Evolutionary conservation across 2,797 vertebrate genomes (phyloP), one percentile per base, ranked within the genome.

Genomic region (Darevskia nairensis): DNA sequence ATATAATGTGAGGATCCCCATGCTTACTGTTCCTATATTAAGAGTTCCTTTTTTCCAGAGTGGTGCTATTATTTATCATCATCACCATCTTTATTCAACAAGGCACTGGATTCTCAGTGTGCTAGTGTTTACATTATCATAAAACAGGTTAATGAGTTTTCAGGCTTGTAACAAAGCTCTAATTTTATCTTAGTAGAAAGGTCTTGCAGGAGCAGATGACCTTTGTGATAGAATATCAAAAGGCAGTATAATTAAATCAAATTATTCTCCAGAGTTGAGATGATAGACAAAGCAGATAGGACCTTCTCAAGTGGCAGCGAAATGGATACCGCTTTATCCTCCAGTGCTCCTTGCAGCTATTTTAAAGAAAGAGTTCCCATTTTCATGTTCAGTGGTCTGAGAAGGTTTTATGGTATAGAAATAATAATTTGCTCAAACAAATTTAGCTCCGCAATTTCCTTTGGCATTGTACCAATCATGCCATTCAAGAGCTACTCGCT

Each of bases 301-400:
- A 27, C 32, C 59, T 89, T 68, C 79, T 90, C 75, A 86, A 84
- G 84, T 79, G 74, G 19, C 72, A 29, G 9, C 21, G 3, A 61
- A 90, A 69, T 3, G 77, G 87, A 82, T 89, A 92, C 82, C 80
- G 90, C 88, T 94, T 89, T 92, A 89, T 88, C 71, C 91, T 92
- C 91, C 76, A n/a, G 46, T 85, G 82, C 25, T 89, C 17, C 76
- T 89, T 81, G 84, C 79, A 75, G 32, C 80, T 89, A 78, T 92
- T 93, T 90, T 92, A 89, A 92, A 92, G 86, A 94, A 92, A 88
- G 87, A 89, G 88, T 89, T 44, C 15, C 66, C 44, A 88, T 90
- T 94, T 93, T 91, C 77, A 44, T 88, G 74, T 92, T 93, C 87
- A 90, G 41, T 13, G 44, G 29, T 79, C 83, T 92, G 86, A 90